Conservation (phyloP, 2,113 vertebrate genomes). For the Oxygymnocypris stewartii region DNA sequence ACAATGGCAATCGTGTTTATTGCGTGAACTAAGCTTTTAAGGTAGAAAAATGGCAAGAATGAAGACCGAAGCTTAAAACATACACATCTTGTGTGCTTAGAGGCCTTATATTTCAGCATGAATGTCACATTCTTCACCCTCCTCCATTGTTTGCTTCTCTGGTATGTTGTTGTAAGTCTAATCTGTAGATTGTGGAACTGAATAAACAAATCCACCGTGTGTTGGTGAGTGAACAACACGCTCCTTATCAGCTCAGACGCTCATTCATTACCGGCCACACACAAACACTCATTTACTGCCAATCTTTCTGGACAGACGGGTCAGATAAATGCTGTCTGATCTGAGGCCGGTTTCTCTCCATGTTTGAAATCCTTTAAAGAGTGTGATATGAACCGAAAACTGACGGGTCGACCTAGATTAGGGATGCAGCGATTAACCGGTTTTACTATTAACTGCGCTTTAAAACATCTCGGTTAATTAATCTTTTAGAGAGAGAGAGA, state of each 20-base stretch:
- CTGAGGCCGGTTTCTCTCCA: not conserved
- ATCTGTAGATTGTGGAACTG: slow-evolving; percentile 32
- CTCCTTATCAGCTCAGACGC: not conserved
- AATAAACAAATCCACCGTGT: slow-evolving; percentile 9
- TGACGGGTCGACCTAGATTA: not conserved
- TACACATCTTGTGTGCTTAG: not conserved
- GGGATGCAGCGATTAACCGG: no score
- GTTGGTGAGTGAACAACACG: not conserved
- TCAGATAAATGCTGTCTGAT: not conserved
- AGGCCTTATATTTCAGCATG: not conserved
- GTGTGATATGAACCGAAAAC: not conserved
- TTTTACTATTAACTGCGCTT: no score
- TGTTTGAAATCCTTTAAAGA: not conserved
- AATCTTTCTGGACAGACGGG: not conserved
- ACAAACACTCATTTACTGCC: slow-evolving; percentile 27
- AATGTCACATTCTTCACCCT: not conserved
- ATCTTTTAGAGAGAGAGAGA: no score
- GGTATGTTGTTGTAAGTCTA: slow-evolving; percentile 27
- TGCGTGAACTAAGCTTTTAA: not conserved
- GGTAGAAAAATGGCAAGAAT: not conserved
- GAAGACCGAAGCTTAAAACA: not conserved
- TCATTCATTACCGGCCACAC: slow-evolving; percentile 12
- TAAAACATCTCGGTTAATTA: no score
- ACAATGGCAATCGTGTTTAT: not conserved
- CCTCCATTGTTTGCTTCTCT: slow-evolving; percentile 9